Percentiles rank a stretch among this genome's conserved stretches.
phyloP scores from a whole-genome alignment of 2,888 invertebrate species.

The Kryphioiulus occultus region DNA sequence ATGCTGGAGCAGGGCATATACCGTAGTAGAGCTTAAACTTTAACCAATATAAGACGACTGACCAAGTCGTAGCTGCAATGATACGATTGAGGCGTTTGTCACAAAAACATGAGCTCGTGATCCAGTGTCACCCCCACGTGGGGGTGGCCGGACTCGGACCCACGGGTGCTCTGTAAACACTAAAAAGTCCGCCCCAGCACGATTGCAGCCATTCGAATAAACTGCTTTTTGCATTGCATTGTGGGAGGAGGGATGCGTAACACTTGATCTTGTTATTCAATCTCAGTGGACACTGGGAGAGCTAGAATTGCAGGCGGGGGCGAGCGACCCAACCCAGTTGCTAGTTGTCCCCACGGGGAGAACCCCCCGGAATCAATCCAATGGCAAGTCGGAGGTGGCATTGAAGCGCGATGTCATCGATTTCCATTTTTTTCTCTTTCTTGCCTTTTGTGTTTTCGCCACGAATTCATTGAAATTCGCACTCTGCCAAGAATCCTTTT shows the following conservation, averaged over 20 bases:
- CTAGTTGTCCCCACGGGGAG: background rate
- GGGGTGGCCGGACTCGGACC: background rate
- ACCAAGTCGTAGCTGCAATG: too few species aligned
- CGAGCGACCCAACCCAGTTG: background rate
- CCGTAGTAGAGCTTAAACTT: too few species aligned
- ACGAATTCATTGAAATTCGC: background rate
- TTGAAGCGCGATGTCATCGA: background rate
- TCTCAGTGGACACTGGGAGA: background rate
- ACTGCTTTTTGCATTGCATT: background rate
- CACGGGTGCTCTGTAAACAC: background rate
- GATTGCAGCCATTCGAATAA: background rate
- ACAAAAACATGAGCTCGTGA: background rate
- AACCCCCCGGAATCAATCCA: background rate
- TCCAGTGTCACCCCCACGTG: background rate
- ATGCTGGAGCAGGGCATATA: too few species aligned
- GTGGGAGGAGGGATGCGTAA: background rate
- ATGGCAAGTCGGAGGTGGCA: background rate
- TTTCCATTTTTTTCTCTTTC: slow-evolving; percentile 5
- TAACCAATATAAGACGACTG: too few species aligned
- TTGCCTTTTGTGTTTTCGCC: background rate
- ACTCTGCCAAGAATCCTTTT: background rate
- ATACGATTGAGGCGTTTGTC: background rate
- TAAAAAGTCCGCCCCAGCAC: background rate
- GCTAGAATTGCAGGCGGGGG: background rate
- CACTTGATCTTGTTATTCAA: slow-evolving; percentile 5